Evolutionary conservation across 2,888 invertebrate genomes (phyloP).

Genomic region (Melanargia galathea): DNA sequence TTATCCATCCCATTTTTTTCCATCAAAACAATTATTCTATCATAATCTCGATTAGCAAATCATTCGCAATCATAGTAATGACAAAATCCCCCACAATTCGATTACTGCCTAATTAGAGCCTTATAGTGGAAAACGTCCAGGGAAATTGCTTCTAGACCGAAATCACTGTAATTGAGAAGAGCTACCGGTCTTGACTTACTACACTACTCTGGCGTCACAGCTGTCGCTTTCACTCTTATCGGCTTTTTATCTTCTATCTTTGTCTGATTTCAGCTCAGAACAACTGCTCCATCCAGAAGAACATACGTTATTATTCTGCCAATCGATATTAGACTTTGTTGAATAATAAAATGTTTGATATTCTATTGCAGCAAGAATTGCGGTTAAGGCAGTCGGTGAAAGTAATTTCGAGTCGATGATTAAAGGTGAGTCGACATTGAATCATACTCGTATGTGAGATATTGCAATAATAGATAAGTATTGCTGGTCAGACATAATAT

Average conservation of each 20-base stretch:
- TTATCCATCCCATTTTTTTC: conserved; percentile 36
- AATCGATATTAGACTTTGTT: conserved; percentile 28
- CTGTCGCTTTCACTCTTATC: conserved; percentile 57
- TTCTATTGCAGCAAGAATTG: not conserved
- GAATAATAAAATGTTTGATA: not conserved
- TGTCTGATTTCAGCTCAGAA: conserved; percentile 45
- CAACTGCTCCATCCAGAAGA: conserved; percentile 30
- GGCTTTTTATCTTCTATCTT: conserved; percentile 45
- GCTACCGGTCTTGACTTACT: conserved; percentile 73
- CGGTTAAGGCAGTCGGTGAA: conserved; percentile 34
- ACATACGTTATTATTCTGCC: conserved; percentile 5
- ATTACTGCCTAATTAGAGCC: conserved; percentile 75
- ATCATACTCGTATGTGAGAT: conserved; percentile 19
- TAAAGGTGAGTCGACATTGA: conserved; percentile 40
- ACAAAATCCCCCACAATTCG: conserved; percentile 68
- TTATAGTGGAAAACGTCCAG: conserved; percentile 64
- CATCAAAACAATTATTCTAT: conserved; percentile 39
- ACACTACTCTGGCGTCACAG: conserved; percentile 59
- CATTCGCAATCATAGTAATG: conserved; percentile 72
- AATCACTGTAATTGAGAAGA: conserved; percentile 70
- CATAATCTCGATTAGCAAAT: conserved; percentile 61
- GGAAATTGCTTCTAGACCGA: conserved; percentile 65
- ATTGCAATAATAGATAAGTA: not conserved
- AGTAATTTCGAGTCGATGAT: conserved; percentile 43
- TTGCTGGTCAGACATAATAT: not conserved